These are phyloP conservation scores for Rhodeus uyekii DNA, from an alignment of 2,797 vertebrate genomes.

Conservation along the genomic window DNA sequence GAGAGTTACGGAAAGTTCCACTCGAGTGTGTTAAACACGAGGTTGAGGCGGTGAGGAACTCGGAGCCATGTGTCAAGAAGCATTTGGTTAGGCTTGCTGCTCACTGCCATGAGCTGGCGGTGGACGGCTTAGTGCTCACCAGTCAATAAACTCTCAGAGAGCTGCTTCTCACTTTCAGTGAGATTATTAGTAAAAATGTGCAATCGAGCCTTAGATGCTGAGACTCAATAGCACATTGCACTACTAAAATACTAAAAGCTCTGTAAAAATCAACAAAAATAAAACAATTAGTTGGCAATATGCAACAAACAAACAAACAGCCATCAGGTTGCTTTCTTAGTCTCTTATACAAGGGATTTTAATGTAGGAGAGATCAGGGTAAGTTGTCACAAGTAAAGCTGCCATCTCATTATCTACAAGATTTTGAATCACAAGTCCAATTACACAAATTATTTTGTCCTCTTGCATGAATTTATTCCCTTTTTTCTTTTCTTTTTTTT, in stretches of 20 bases:
- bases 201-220: neutral
- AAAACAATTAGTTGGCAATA: neutral
- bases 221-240: neutral
- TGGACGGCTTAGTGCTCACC: neutral
- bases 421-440: neutral
- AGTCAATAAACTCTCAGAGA: conserved; percentile 5
- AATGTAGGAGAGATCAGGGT: neutral
- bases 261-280: neutral
- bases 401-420: neutral
- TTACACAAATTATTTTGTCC: neutral
- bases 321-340: neutral
- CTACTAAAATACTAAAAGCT: neutral
- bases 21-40: neutral
- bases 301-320: neutral
- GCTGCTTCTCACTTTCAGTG: neutral
- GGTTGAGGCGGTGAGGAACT: neutral
- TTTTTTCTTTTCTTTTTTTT: too few species aligned
- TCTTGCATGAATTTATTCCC: too few species aligned
- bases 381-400: neutral
- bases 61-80: neutral
- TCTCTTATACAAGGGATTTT: neutral
- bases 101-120: neutral
- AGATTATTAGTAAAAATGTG: neutral
- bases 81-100: conserved; percentile 2
- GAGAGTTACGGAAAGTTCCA: conserved; percentile 18